Evolutionary conservation across 2,797 vertebrate genomes (phyloP).

Genomic region (Centropyge bicolor): DNA sequence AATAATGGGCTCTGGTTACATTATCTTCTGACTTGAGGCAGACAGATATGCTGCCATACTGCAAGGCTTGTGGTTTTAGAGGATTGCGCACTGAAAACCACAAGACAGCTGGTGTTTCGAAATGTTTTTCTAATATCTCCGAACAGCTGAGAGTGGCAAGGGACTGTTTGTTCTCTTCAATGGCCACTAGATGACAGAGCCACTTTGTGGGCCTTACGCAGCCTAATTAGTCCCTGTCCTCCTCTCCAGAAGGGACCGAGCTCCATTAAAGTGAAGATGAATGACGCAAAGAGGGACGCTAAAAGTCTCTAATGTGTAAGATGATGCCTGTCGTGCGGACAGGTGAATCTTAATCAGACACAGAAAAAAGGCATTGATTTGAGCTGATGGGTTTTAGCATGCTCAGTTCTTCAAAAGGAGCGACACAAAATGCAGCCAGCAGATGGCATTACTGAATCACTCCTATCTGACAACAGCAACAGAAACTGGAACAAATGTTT

Average conservation of each 20-base stretch:
- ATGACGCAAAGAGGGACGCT: constrained; percentile 71
- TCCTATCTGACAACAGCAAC: constrained; percentile 16
- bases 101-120: constrained; percentile 81
- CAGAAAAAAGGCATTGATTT: constrained; percentile 20
- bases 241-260: constrained; percentile 68
- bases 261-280: constrained; percentile 75
- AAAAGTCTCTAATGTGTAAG: constrained; percentile 62
- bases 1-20: constrained; percentile 62
- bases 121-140: constrained; percentile 79
- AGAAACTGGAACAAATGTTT: constrained; percentile 14
- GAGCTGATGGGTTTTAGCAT: neutral
- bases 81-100: constrained; percentile 78
- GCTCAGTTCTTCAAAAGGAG: constrained; percentile 8
- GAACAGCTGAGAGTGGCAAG: constrained; percentile 85
- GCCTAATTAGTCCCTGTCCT: constrained; percentile 85
- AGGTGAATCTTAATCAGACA: constrained; percentile 56
- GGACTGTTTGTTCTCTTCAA: constrained; percentile 80
- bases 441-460: constrained; percentile 84
- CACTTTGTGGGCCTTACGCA: constrained; percentile 83
- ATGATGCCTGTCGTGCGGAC: constrained; percentile 54
- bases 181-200: constrained; percentile 86
- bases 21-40: constrained; percentile 58
- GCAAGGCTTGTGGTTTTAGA: constrained; percentile 75
- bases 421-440: constrained; percentile 68
- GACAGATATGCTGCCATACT: constrained; percentile 54